Percentiles rank a stretch among this genome's conserved stretches.
These are phyloP conservation scores for Patiria miniata DNA, from an alignment of 35 echinoderm and acorn worm species.

Conservation along the genomic window DNA sequence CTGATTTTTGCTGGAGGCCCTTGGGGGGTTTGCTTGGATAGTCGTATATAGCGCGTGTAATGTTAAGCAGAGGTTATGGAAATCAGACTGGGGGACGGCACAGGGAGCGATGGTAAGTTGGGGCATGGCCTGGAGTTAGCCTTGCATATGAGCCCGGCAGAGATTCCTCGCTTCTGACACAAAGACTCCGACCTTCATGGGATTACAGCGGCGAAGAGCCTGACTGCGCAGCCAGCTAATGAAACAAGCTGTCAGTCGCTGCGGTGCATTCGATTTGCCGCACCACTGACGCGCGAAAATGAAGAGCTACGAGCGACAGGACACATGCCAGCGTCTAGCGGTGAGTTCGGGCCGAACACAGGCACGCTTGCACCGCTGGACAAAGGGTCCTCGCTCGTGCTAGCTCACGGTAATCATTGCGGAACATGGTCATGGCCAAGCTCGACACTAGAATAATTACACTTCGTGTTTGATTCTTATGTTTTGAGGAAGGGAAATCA, in stretches of 20 bases:
- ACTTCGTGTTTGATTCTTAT: not conserved
- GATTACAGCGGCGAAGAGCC: not conserved
- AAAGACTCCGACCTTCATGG: slow-evolving; percentile 8
- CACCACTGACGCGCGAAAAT: slow-evolving; percentile 28
- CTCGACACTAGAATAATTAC: slow-evolving; percentile 16
- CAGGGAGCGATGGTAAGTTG: not conserved
- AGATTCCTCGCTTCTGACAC: not conserved
- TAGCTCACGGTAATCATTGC: not conserved
- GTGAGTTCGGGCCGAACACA: too few species aligned
- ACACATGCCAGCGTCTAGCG: not conserved
- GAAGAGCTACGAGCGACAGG: slow-evolving; percentile 5
- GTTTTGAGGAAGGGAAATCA: not conserved
- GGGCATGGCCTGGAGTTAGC: too few species aligned
- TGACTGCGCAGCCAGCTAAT: slow-evolving; percentile 4
- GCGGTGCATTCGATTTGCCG: slow-evolving; percentile 9
- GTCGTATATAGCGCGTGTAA: too few species aligned
- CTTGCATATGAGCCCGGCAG: too few species aligned
- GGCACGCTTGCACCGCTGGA: not conserved
- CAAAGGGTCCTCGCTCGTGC: not conserved
- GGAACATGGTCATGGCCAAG: not conserved
- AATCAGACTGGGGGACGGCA: not conserved
- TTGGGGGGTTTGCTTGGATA: not conserved
- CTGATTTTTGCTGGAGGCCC: not conserved
- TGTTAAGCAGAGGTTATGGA: not conserved
- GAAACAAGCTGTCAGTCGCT: slow-evolving; percentile 27